Conservation (phyloP, 2,888 invertebrate genomes). For the Caenorhabditis parvicauda region DNA sequence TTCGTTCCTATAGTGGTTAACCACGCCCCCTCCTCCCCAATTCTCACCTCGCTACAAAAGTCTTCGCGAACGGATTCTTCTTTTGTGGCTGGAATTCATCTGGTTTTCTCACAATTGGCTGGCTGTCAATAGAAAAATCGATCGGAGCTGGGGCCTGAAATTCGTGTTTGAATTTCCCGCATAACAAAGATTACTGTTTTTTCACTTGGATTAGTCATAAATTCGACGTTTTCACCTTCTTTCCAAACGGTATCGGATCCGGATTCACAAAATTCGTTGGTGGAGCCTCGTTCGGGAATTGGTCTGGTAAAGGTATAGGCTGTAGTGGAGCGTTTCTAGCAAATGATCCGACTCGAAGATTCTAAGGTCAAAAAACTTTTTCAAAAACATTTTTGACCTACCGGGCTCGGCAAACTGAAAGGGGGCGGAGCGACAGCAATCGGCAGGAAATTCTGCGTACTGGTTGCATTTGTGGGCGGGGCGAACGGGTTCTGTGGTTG, state of each 20-base stretch:
- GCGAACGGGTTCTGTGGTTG: conserved; percentile 22
- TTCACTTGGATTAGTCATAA: background rate
- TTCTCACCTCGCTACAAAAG: background rate
- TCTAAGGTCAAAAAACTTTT: too few species aligned
- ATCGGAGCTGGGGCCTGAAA: conserved; percentile 22
- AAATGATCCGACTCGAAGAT: too few species aligned
- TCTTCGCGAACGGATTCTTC: background rate
- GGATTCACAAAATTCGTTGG: conserved; percentile 10
- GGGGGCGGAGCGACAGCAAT: background rate
- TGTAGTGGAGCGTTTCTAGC: background rate
- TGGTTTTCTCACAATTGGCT: conserved; percentile 7
- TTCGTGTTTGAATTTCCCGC: too few species aligned
- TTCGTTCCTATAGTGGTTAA: too few species aligned
- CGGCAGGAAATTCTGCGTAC: background rate
- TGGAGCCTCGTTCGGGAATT: conserved; percentile 5
- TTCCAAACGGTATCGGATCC: conserved; percentile 14
- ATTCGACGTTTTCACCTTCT: conserved; percentile 4
- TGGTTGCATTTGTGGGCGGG: too few species aligned
- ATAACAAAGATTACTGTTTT: too few species aligned
- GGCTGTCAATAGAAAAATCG: conserved; percentile 24
- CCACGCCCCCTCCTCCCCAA: background rate
- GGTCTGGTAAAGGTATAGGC: background rate
- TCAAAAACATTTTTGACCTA: too few species aligned
- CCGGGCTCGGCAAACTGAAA: background rate
- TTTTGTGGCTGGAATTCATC: background rate